Evolutionary conservation across 2,113 vertebrate genomes (phyloP), one percentile per base, ranked within the genome.

Genomic region (Merops nubicus): DNA sequence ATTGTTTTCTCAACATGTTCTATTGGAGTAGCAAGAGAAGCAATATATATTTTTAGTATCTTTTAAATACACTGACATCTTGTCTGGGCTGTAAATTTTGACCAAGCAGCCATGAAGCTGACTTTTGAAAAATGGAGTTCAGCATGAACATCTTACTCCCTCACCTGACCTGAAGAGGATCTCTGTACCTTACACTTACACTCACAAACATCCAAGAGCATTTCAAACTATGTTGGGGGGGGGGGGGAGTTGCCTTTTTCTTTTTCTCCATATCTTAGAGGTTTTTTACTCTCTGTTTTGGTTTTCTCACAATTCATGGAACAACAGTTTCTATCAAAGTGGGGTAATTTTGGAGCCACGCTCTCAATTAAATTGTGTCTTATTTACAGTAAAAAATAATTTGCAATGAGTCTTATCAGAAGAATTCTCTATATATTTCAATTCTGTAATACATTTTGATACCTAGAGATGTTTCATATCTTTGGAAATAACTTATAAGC

Each of bases 201-300:
- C 15, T 21, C 3, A 9, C 3, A 6, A 78, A 40, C 7, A 60
- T 9, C 20, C 36, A 74, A 31, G 16, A 23, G 5, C 16, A 34
- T 70, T 33, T 72, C n/a, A 74, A 88, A 22, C 11, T 20, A 8
- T 34, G 5, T 8, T 36, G 31, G 15, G 23, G 2, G 6, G 2
- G 3, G 28, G 7, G 8, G 3, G 43, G 43, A n/a, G n/a, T n/a
- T n/a, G n/a, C n/a, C n/a, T n/a, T n/a, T n/a, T n/a, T n/a, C n/a
- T n/a, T 1, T 31, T 47, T 38, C 43, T 4, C 26, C 23, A 7
- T 15, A 1, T 48, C 45, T 60, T 42, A 23, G 2, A 62, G 2
- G 5, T 2, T 23, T 67, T 60, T 34, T 60, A 7, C 16, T 89
- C 14, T 40, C 42, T 56, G 3, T 33, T 60, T 28, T 85, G 65